Percentiles rank a stretch among this genome's conserved stretches.
Evolutionary conservation across 2,888 invertebrate genomes (phyloP).

Genomic region (Rotaria magnacalcarata): DNA sequence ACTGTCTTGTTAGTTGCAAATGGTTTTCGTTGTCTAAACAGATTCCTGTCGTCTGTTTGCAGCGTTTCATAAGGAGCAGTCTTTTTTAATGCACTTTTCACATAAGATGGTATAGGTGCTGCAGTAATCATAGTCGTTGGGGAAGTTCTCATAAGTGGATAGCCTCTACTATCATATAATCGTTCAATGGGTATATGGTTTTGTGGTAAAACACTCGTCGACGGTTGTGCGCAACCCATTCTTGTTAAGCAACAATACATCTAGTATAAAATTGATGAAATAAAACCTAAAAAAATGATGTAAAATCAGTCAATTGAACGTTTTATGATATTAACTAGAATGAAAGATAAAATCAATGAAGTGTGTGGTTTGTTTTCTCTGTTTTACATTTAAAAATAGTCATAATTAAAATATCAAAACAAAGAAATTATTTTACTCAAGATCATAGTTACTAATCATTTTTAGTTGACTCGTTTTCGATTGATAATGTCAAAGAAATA

Average conservation of each 20-base stretch:
- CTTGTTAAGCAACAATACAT: background rate
- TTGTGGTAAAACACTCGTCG: background rate
- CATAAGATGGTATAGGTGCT: background rate
- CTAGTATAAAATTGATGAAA: too few species aligned
- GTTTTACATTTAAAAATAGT: too few species aligned
- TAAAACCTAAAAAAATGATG: too few species aligned
- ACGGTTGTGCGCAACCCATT: background rate
- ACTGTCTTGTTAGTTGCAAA: background rate
- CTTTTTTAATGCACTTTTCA: background rate
- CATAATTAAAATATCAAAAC: too few species aligned
- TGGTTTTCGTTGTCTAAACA: background rate
- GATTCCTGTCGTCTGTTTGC: background rate
- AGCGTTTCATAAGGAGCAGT: background rate
- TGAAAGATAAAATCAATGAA: too few species aligned
- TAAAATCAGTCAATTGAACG: too few species aligned
- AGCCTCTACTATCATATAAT: background rate
- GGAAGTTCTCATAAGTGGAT: background rate
- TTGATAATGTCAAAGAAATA: too few species aligned
- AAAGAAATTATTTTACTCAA: too few species aligned
- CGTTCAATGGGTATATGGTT: background rate
- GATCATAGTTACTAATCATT: too few species aligned
- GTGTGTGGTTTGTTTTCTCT: too few species aligned
- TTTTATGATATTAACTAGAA: too few species aligned
- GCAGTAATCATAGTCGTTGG: background rate
- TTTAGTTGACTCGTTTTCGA: too few species aligned